phyloP scores from a whole-genome alignment of 1,140 invertebrate species.

The Araneus ventricosus region DNA sequence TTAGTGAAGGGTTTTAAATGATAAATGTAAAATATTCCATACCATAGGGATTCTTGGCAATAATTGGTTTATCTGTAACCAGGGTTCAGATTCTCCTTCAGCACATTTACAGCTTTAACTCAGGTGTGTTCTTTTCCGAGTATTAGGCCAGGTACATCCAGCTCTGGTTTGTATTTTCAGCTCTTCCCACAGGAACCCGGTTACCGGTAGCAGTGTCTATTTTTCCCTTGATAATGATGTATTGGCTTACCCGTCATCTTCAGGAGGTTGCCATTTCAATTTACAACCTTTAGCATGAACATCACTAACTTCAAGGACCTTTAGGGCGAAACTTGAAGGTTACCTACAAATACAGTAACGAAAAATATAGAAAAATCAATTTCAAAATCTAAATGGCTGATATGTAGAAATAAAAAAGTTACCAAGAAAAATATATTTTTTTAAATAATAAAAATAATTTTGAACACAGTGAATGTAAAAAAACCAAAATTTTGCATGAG shows the following conservation, averaged over 20 bases:
- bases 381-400: too few species aligned
- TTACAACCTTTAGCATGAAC: constrained; percentile 95
- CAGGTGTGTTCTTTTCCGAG: constrained; percentile 97
- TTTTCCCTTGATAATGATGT: constrained; percentile 96
- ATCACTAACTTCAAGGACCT: constrained; percentile 91
- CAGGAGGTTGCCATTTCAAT: constrained; percentile 95
- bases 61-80: constrained; percentile 79
- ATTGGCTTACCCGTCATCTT: constrained; percentile 98
- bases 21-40: constrained; percentile 58
- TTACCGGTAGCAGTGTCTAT: constrained; percentile 94
- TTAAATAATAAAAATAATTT: too few species aligned
- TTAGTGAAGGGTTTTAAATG: too few species aligned
- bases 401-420: too few species aligned
- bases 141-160: constrained; percentile 94
- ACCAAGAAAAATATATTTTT: too few species aligned
- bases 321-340: constrained; percentile 86
- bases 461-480: too few species aligned
- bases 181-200: constrained; percentile 93
- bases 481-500: too few species aligned
- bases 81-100: constrained; percentile 95
- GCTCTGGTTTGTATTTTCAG: constrained; percentile 87
- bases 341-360: constrained; percentile 37
- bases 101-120: constrained; percentile 98
- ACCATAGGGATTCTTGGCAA: constrained; percentile 84
- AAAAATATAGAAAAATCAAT: too few species aligned